phyloP scores from a whole-genome alignment of 1,140 invertebrate species.

The Achatina immaculata region DNA sequence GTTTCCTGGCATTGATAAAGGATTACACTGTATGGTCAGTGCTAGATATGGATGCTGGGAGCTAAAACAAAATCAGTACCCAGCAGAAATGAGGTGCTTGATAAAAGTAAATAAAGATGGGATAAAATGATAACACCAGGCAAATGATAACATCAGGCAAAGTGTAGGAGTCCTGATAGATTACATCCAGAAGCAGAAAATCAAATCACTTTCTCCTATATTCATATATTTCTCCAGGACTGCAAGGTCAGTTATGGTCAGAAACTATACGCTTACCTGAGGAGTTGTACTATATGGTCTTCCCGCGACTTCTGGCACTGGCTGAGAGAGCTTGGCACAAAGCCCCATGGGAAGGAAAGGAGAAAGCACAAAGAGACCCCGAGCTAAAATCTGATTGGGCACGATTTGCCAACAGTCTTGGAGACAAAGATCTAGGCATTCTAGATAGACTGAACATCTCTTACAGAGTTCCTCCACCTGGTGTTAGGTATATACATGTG shows the following conservation, averaged over 20 bases:
- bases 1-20: no score
- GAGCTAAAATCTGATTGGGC: constrained; percentile 43
- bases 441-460: constrained; percentile 50
- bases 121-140: no score
- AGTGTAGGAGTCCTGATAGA: no score
- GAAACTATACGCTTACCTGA: constrained; percentile 55
- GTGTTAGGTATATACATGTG: constrained; percentile 58
- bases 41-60: no score
- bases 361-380: neutral
- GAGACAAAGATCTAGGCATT: constrained; percentile 49
- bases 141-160: no score
- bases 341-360: constrained; percentile 54
- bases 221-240: constrained; percentile 51
- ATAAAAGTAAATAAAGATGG: no score
- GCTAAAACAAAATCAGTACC: no score
- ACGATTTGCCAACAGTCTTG: constrained; percentile 55
- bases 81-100: no score
- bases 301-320: constrained; percentile 60
- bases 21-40: no score
- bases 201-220: no score
- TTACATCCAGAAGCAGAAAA: no score
- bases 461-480: constrained; percentile 55
- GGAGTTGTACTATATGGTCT: constrained; percentile 58
- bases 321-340: constrained; percentile 66
- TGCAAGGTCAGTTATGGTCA: constrained; percentile 60